Conservation (phyloP, 2,113 vertebrate species). For the Neodontobutis hainanensis region DNA sequence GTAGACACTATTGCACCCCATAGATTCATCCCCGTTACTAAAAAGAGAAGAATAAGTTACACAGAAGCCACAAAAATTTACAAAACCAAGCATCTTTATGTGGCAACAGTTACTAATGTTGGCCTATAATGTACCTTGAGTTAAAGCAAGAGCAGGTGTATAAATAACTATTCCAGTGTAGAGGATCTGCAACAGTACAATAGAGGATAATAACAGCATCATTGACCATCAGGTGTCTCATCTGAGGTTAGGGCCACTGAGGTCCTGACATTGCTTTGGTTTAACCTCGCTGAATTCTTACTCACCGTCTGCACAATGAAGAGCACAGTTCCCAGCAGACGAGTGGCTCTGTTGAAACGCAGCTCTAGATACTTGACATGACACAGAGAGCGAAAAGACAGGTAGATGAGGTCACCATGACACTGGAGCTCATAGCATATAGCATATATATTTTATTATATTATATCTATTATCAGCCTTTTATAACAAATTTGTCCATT, state of each 20-base stretch:
- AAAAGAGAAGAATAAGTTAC: constrained; percentile 27
- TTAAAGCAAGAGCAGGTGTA: constrained; percentile 92
- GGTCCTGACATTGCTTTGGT: neutral
- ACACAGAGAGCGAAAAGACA: constrained; percentile 15
- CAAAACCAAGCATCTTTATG: constrained; percentile 25
- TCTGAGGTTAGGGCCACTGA: neutral
- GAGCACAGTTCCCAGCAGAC: constrained; percentile 83
- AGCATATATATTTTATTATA: too few relatives aligned
- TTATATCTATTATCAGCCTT: too few relatives aligned
- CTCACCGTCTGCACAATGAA: constrained; percentile 91
- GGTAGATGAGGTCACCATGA: too few relatives aligned
- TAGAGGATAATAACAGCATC: neutral
- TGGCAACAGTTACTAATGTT: constrained; percentile 13
- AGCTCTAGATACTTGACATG: constrained; percentile 86
- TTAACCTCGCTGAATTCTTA: constrained; percentile 26
- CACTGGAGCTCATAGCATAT: too few relatives aligned
- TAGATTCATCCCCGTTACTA: constrained; percentile 88
- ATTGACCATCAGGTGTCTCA: neutral
- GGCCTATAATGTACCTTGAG: constrained; percentile 83
- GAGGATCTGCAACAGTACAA: constrained; percentile 77
- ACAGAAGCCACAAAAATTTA: constrained; percentile 4
- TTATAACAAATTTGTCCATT: too few relatives aligned
- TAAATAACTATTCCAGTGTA: constrained; percentile 98
- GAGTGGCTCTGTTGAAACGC: constrained; percentile 85
- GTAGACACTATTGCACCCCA: constrained; percentile 89